Percentiles rank a stretch among this genome's conserved stretches.
Conservation (phyloP, 2,888 invertebrate genomes). For the Aphrophora alni region DNA sequence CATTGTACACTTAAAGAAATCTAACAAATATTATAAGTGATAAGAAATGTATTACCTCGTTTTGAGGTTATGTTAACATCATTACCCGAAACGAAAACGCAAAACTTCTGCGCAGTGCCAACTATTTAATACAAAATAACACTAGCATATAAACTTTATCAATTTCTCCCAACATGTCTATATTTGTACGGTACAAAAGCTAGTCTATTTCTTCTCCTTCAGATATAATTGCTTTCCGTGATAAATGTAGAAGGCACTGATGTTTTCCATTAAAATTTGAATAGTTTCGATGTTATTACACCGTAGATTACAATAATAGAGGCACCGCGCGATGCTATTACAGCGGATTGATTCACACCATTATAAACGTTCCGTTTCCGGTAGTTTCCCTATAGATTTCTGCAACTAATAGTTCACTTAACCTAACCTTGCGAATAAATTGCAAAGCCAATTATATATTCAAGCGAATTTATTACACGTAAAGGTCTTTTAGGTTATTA, state of each 20-base stretch:
- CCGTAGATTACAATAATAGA: neutral
- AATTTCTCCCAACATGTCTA: no score
- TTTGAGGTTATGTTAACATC: no score
- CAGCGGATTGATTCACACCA: slow-evolving; percentile 4
- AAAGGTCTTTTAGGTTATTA: neutral
- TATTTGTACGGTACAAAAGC: no score
- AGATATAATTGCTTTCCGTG: neutral
- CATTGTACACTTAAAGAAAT: no score
- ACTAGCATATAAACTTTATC: no score
- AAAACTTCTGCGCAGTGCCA: no score
- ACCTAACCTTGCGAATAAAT: neutral
- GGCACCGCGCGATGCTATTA: neutral
- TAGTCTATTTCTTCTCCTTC: no score
- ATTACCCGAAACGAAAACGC: no score
- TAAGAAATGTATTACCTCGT: no score
- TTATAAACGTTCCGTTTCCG: neutral
- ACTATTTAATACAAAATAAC: no score
- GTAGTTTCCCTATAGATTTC: neutral
- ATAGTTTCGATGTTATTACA: neutral
- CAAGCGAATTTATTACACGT: neutral
- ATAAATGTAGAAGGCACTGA: neutral
- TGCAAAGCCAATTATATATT: neutral
- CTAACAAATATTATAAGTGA: no score
- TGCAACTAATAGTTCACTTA: neutral
- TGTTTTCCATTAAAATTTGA: neutral